Conservation (phyloP, 1,140 invertebrate genomes). For the Ladona fulva region DNA sequence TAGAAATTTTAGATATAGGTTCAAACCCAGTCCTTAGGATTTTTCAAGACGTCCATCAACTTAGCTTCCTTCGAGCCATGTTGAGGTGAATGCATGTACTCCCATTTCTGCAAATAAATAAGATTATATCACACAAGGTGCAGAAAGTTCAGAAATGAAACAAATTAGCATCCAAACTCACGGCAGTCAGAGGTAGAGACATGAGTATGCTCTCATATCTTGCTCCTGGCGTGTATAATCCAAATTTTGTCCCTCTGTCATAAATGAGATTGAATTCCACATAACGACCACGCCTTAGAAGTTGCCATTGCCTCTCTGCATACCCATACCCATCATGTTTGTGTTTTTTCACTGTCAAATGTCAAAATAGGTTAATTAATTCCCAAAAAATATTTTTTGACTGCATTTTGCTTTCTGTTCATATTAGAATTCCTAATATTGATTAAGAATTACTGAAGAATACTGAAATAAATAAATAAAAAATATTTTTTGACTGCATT, state of each 20-base stretch:
- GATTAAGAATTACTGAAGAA: too few relatives aligned
- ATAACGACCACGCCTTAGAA: slow-evolving; percentile 81
- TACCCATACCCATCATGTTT: slow-evolving; percentile 77
- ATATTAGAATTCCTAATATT: too few relatives aligned
- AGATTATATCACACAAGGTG: slow-evolving; percentile 24
- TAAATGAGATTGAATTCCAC: slow-evolving; percentile 98
- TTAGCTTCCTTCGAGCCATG: slow-evolving; percentile 62
- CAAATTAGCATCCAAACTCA: slow-evolving; percentile 39
- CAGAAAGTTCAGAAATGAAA: slow-evolving; percentile 2
- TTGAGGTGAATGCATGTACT: slow-evolving; percentile 81
- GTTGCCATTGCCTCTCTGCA: slow-evolving; percentile 78
- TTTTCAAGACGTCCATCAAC: slow-evolving; percentile 70
- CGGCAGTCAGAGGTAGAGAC: slow-evolving; percentile 84
- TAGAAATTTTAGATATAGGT: too few relatives aligned
- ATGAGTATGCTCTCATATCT: slow-evolving; percentile 94
- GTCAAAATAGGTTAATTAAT: neutral
- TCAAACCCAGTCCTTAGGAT: slow-evolving; percentile 76
- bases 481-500: too few relatives aligned
- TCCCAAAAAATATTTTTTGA: too few relatives aligned
- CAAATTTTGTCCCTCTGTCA: slow-evolving; percentile 96
- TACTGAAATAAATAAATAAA: too few relatives aligned
- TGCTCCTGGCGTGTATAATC: slow-evolving; percentile 86
- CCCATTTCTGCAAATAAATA: slow-evolving; percentile 67
- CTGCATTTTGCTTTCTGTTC: too few relatives aligned
- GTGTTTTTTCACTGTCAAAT: slow-evolving; percentile 60